Evolutionary conservation across 2,888 invertebrate genomes (phyloP).

Genomic region (Drosophila rellima): DNA sequence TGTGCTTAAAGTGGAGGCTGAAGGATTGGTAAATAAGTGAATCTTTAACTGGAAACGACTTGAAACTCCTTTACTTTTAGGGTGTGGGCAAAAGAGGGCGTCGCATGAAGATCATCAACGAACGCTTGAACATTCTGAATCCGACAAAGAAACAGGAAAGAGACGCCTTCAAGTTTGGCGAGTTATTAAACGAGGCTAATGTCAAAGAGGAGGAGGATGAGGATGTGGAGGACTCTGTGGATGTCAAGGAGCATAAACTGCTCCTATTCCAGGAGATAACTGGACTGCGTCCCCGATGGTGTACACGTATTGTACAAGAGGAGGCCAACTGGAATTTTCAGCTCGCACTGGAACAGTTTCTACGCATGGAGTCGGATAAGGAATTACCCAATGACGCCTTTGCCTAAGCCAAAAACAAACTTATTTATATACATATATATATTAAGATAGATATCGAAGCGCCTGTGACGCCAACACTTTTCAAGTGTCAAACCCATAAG

Average conservation of each 20-base stretch:
- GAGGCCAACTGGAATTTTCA: constrained; percentile 80
- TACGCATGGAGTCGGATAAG: constrained; percentile 55
- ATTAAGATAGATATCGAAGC: neutral
- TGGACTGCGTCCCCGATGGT: constrained; percentile 80
- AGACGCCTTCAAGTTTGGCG: constrained; percentile 71
- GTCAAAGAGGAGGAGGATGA: neutral
- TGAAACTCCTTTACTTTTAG: constrained; percentile 47
- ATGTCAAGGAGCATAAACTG: constrained; percentile 75
- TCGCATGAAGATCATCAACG: constrained; percentile 78
- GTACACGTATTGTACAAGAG: constrained; percentile 76
- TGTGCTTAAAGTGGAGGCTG: constrained; percentile 54
- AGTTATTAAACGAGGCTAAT: neutral
- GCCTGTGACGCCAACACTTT: neutral
- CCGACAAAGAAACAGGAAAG: constrained; percentile 64
- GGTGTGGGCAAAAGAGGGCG: constrained; percentile 62
- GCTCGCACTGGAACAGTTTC: constrained; percentile 67
- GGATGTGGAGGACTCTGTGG: constrained; percentile 38
- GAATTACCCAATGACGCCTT: constrained; percentile 77
- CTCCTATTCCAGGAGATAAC: constrained; percentile 80
- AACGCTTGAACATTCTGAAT: constrained; percentile 75
- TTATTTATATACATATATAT: neutral
- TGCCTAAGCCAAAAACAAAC: constrained; percentile 38
- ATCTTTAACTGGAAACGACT: neutral
- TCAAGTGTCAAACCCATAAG: neutral
- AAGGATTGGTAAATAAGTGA: constrained; percentile 35